Evolutionary conservation across 2,797 vertebrate species (phyloP), one percentile per base, ranked within the genome.

Genomic region (Petrocephalus sullivani): DNA sequence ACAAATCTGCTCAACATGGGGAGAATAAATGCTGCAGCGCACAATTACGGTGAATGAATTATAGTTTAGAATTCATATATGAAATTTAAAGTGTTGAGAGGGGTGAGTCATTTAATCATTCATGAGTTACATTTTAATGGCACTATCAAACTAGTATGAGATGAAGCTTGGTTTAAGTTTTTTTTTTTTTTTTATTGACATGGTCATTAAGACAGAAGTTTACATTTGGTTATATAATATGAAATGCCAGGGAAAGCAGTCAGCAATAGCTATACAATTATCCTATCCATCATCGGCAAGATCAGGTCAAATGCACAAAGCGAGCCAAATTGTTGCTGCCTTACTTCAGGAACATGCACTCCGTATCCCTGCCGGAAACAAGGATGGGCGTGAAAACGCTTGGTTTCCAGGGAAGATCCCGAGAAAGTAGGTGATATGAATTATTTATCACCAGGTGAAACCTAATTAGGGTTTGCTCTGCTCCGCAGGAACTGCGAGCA

Each of bases 381-480:
- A 51, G 46, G 33, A 49, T 41, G 21, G 81, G 46, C 51, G 21
- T 83, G 81, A 49, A 83, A 83, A 83, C 8, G 19, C 81, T 12
- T 28, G n/a, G 19, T 54, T 83, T 83, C 49, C 81, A 21, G 49
- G 53, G 84, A 33, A 58, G 54, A 85, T 58, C 84, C 84, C 54
- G 23, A 46, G 85, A 33, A 60, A 86, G 33, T 86, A 10, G 37
- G 7, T 54, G 56, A 85, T 33, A 85, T 86, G 85, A 86, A 86
- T 86, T 19, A 86, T 86, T 86, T 49, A 86, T 21, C 58, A 21
- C 19, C 85, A 64, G 56, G 58, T 60, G 85, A 86, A 86, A 87
- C 57, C 57, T 64, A 87, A 87, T 64, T 61, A 64, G 57, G 23
- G 60, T 67, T 46, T 56, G 58, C 58, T 87, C 58, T 58, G 54